Base-by-base conservation (phyloP, 2,113 vertebrate species). In the Ahaetulla prasina region DNA sequence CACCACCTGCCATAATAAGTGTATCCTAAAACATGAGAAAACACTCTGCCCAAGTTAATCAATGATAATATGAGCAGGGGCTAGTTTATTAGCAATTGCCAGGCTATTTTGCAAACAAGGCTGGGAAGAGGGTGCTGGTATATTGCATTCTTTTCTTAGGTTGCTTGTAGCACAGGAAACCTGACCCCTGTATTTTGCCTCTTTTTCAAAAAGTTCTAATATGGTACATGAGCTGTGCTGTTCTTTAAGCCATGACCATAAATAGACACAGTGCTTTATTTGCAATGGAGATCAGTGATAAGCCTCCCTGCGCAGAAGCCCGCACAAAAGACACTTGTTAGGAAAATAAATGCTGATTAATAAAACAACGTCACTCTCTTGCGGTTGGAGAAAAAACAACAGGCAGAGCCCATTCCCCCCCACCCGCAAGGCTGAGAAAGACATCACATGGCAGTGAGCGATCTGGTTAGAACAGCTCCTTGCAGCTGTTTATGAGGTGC, bases 121-220 rank as follows among this genome's bases (percentile, higher is more conserved):
- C 88, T 94, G 95, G 93, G 14, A 85, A 39, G 54, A 45, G 8
- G 16, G 63, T 47, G 63, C 50, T 45, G 39, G 39, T 85, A 55
- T 94, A 55, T 94, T 96, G 91, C 43, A 88, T 60, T 39, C 97
- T 96, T 96, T 96, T 93, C 35, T 92, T 87, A 96, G 95, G 96
- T 97, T 97, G 96, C 97, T 95, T 93, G 94, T 95, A 93, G 96
- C 92, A 95, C 96, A 96, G 96, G 97, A 97, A 97, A 97, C 97
- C 94, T 97, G 97, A 97, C 97, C 97, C 97, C 97, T 96, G 96
- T 94, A 95, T 96, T 96, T 94, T 97, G 97, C 97, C 97, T 94
- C 94, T 87, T 97, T 96, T 95, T 97, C 97, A 98, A 94, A 97
- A 97, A 96, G 97, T 97, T 97, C 96, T 95, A 97, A 94, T 96